phyloP scores from a whole-genome alignment of 2,113 vertebrate genomes.

The Cyanocitta stelleri region DNA sequence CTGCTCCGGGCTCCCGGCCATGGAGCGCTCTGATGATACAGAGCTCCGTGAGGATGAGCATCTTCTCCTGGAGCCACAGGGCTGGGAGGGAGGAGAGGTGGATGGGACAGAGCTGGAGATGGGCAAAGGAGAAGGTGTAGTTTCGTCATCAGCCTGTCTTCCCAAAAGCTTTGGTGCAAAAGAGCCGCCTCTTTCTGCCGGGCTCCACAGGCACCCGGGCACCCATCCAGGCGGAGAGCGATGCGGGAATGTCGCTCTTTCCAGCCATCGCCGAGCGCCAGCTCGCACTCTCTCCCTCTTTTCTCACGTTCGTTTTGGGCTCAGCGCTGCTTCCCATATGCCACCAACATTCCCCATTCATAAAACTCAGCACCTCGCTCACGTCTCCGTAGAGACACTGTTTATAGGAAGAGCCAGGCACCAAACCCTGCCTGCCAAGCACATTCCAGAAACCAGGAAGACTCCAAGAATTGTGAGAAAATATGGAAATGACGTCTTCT shows the following conservation, averaged over 20 bases:
- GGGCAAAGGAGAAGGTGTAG: fast-evolving
- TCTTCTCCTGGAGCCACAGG: neutral
- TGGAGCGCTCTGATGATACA: fast-evolving
- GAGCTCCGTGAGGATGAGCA: neutral
- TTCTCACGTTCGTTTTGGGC: neutral
- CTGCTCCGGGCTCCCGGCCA: neutral
- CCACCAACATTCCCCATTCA: neutral
- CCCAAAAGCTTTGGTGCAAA: fast-evolving
- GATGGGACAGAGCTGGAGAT: neutral
- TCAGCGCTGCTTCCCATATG: neutral
- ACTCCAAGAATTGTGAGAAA: neutral
- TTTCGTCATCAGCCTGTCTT: fast-evolving
- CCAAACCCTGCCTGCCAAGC: neutral
- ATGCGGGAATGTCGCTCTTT: neutral
- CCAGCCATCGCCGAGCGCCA: neutral
- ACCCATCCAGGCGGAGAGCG: fast-evolving
- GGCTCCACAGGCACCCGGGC: neutral
- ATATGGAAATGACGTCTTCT: neutral
- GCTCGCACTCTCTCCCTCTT: neutral
- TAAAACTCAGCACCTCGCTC: neutral
- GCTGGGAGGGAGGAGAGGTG: neutral
- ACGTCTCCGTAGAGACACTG: fast-evolving
- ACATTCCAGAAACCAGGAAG: neutral
- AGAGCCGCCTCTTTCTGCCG: neutral
- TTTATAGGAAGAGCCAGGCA: neutral